A percentile compares a stretch with the other conserved stretches of the same genome.
Evolutionary conservation across 2,888 invertebrate species (phyloP).

Genomic region (Drosophila nr. perissopoda): DNA sequence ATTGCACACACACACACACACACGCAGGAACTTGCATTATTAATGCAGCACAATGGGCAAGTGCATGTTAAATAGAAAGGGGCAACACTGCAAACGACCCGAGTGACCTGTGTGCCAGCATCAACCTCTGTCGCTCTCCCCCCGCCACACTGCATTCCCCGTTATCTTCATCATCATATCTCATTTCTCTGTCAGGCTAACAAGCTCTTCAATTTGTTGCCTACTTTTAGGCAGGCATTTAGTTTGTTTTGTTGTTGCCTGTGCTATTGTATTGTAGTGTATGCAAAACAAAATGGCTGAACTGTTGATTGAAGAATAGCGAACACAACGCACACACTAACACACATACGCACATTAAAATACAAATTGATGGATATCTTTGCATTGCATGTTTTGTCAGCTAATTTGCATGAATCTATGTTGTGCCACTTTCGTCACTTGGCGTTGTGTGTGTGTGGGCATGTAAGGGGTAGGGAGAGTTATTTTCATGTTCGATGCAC

Average conservation of each 20-base stretch:
- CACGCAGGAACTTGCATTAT: conserved; percentile 41
- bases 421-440: conserved; percentile 14
- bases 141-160: not conserved
- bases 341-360: not conserved
- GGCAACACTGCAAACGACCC: conserved; percentile 59
- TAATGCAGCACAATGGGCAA: conserved; percentile 58
- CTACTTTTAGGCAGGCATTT: conserved; percentile 55
- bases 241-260: conserved; percentile 3
- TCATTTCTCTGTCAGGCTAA: conserved; percentile 8
- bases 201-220: conserved; percentile 37
- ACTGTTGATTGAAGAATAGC: conserved; percentile 46
- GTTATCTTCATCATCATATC: not conserved
- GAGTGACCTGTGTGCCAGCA: conserved; percentile 28
- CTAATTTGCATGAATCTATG: conserved; percentile 69
- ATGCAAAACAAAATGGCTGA: conserved; percentile 48
- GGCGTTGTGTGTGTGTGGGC: not conserved
- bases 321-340: not conserved
- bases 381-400: conserved; percentile 60
- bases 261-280: conserved; percentile 13
- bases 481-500: conserved; percentile 35
- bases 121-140: not conserved
- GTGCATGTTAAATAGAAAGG: conserved; percentile 70
- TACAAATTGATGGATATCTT: conserved; percentile 15
- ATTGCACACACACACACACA: not conserved
- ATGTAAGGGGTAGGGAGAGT: not conserved